A percentile compares a stretch with the other conserved stretches of the same genome.
Conservation (phyloP, 2,113 vertebrate genomes). For the Actenoides lindsayi region DNA sequence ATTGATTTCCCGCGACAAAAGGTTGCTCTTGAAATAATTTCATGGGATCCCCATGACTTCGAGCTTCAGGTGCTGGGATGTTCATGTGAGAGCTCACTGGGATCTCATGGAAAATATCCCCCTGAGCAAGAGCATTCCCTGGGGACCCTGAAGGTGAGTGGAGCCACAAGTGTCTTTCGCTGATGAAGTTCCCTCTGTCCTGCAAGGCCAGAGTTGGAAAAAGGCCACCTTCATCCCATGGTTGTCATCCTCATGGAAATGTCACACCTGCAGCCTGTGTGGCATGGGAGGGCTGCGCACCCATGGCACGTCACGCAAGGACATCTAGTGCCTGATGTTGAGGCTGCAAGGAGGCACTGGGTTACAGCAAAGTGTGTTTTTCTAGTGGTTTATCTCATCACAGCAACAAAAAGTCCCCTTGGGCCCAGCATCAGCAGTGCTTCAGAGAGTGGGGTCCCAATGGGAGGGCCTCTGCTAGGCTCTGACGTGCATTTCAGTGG, state of each 20-base stretch:
- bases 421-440: background rate
- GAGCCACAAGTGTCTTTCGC: background rate
- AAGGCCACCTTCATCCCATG: background rate
- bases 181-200: background rate
- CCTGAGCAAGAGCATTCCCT: background rate
- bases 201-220: background rate
- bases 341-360: background rate
- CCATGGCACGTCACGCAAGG: background rate
- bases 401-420: background rate
- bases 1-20: background rate
- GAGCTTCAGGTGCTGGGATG: background rate
- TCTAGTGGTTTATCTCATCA: background rate
- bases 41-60: background rate
- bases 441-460: accelerated
- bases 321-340: constrained; percentile 21
- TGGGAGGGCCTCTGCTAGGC: accelerated
- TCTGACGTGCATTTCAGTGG: background rate
- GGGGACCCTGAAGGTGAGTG: background rate
- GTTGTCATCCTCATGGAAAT: accelerated
- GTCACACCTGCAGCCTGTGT: background rate
- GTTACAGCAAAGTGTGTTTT: background rate
- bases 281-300: accelerated
- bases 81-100: accelerated
- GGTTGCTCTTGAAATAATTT: background rate
- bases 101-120: background rate